Evolutionary conservation across 2,797 vertebrate genomes (phyloP), one percentile per base, ranked within the genome.

Genomic region (Spatula clypeata): DNA sequence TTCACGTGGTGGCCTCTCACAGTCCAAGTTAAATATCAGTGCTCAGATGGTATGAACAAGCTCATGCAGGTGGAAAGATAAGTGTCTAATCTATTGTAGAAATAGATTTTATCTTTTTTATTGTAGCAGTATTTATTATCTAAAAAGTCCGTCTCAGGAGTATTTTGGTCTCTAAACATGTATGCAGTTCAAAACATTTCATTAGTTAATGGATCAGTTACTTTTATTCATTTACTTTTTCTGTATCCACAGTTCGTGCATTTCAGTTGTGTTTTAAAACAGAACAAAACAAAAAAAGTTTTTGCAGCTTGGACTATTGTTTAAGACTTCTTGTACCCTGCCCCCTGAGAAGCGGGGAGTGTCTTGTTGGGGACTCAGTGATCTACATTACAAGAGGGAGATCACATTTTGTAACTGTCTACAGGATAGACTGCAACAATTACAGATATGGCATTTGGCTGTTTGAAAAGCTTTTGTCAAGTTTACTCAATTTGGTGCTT

Each of bases 161-260:
- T 81, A 82, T 91, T 94, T 97, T 93, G 55, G 51, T 13, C 83
- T 93, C 80, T 94, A 49, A 67, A 69, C 29, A 32, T 69, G 29
- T 80, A 64, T 81, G 49, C 24, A 51, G 49, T 51, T 51, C 49
- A 81, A 91, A 81, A 91, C 47, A 61, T 45, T 82, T 73, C 14
- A 29, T 69, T 67, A 51, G 18, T 47, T 84, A 44, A 54, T 4
- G 6, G 9, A 79, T 62, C 26, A 8, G 36, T 88, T 80, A 42
- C 20, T 85, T 82, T 82, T 49, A 49, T 26, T 49, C 13, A 26
- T 49, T 49, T 49, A 49, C 47, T 51, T 14, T 26, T 73, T n/a
- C 53, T 55, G 49, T 73, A 32, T 57, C 44, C 40, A 32, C 70
- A 32, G 8, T 24, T 14, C 7, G n/a, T 16, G 13, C 21, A 45